phyloP scores from a whole-genome alignment of 23 tunicate genomes.

The Corella eumyota region DNA sequence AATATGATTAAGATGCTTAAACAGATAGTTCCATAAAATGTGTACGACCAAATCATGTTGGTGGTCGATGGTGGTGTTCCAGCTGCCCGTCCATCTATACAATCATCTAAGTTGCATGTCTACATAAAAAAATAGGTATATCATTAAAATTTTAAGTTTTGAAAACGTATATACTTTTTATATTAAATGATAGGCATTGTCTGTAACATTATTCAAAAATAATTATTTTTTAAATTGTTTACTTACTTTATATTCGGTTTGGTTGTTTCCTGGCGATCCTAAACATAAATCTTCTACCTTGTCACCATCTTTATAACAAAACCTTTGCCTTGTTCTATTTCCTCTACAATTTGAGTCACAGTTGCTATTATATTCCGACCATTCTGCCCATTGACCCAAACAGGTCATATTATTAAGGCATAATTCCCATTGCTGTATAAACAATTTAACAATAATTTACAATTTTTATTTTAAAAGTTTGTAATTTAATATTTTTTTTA shows the following conservation, averaged over 20 bases:
- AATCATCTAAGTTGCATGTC: neutral
- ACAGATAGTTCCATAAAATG: slow-evolving; percentile 4
- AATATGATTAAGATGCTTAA: neutral
- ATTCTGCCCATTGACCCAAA: slow-evolving; percentile 15
- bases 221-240: too few relatives aligned
- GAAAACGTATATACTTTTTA: too few relatives aligned
- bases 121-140: neutral
- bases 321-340: neutral
- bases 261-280: slow-evolving; percentile 3
- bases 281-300: slow-evolving; percentile 2
- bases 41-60: neutral
- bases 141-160: too few relatives aligned
- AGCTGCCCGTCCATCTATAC: neutral
- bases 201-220: too few relatives aligned
- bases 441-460: too few relatives aligned
- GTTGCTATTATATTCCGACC: neutral
- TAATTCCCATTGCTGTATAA: slow-evolving; percentile 7
- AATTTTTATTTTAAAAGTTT: too few relatives aligned
- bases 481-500: too few relatives aligned
- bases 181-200: too few relatives aligned
- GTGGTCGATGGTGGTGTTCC: neutral
- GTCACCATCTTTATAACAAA: slow-evolving; percentile 12
- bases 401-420: slow-evolving; percentile 12
- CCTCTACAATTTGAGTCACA: slow-evolving; percentile 4
- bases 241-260: too few relatives aligned